Conservation (phyloP, 2,888 invertebrate genomes). For the Catocala nupta region DNA sequence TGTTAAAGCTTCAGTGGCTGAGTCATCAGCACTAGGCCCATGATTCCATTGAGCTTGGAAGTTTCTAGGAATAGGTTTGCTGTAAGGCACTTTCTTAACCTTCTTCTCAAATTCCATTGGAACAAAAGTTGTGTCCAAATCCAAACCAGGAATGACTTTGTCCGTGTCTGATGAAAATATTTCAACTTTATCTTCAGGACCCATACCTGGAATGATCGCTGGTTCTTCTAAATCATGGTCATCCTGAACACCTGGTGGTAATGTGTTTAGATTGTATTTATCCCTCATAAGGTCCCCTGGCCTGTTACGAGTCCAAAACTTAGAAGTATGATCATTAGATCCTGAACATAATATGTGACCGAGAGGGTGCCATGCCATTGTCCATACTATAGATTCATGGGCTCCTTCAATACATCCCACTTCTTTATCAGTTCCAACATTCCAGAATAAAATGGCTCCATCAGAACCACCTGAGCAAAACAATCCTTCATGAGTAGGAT, state of each 20-base stretch:
- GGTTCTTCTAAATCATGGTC: constrained; percentile 90
- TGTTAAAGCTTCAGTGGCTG: constrained; percentile 88
- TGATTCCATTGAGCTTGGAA: constrained; percentile 99
- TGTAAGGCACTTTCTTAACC: constrained; percentile 95
- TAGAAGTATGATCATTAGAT: constrained; percentile 99
- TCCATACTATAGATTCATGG: constrained; percentile 99
- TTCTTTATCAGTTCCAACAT: constrained; percentile 99
- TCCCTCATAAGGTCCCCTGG: constrained; percentile 99
- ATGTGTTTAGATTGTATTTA: constrained; percentile 97
- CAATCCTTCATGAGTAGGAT: constrained; percentile 98
- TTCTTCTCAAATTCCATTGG: constrained; percentile 91
- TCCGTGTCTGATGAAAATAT: constrained; percentile 88
- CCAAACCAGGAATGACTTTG: constrained; percentile 94
- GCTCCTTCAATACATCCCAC: constrained; percentile 99
- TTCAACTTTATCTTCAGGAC: constrained; percentile 97
- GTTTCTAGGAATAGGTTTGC: constrained; percentile 98
- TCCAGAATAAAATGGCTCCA: constrained; percentile 99
- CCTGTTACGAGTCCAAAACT: constrained; percentile 99
- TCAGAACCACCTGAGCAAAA: constrained; percentile 99
- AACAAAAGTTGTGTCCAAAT: constrained; percentile 90
- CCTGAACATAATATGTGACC: constrained; percentile 99
- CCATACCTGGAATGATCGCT: constrained; percentile 97
- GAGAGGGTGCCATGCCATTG: constrained; percentile 99
- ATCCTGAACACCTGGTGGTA: constrained; percentile 92
- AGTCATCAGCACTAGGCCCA: constrained; percentile 87